These are phyloP conservation scores for Adelognathus sp. DNA, from an alignment of 2,888 invertebrate species.

Conservation along the genomic window DNA sequence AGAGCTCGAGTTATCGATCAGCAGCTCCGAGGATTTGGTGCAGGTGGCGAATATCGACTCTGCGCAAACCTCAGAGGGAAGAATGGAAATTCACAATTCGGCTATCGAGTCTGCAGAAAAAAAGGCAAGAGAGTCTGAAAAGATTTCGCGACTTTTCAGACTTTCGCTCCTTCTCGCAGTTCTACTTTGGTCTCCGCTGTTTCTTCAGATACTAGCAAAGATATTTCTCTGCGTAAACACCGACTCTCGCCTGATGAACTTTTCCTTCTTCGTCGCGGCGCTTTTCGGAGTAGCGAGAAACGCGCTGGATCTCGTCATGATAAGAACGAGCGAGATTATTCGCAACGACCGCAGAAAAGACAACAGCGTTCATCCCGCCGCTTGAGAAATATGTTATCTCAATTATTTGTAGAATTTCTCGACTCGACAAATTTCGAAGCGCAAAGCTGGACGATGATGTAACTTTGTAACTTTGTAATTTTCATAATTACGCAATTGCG, in stretches of 20 bases:
- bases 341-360: conserved; percentile 52
- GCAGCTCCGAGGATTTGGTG: conserved; percentile 31
- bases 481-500: no score
- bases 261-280: conserved; percentile 65
- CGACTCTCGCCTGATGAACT: conserved; percentile 67
- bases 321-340: conserved; percentile 58
- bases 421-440: no score
- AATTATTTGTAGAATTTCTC: no score
- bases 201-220: conserved; percentile 66
- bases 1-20: conserved; percentile 10
- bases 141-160: conserved; percentile 59
- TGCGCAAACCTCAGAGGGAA: background rate
- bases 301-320: conserved; percentile 67
- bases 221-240: conserved; percentile 66
- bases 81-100: background rate
- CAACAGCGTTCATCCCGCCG: conserved; percentile 66
- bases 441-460: no score
- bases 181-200: conserved; percentile 73
- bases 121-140: conserved; percentile 54
- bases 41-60: background rate
- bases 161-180: conserved; percentile 65
- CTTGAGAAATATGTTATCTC: conserved; percentile 39
- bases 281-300: conserved; percentile 67
- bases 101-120: conserved; percentile 41
- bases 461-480: background rate